These are phyloP conservation scores for Cassiopea xamachana DNA, from an alignment of 30 jellyfish, hydroid and myxozoan genomes.

Conservation along the genomic window DNA sequence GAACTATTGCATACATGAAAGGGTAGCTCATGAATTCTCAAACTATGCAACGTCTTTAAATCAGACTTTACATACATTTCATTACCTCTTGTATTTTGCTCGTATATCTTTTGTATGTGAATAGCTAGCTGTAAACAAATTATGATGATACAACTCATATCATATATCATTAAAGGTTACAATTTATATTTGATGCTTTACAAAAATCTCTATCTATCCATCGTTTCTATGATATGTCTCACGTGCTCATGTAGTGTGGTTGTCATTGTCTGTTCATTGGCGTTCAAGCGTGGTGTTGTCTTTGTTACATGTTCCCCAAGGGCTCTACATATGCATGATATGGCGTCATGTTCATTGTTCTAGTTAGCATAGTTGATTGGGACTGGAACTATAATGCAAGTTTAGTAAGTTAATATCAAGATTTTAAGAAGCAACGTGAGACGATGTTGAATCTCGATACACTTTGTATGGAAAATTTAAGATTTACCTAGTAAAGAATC, in stretches of 20 bases:
- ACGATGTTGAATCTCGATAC: background rate
- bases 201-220: too few species aligned
- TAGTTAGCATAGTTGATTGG: background rate
- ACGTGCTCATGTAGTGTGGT: background rate
- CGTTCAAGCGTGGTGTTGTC: background rate
- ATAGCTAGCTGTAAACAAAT: too few species aligned
- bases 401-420: background rate
- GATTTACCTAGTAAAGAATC: background rate
- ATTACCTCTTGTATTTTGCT: too few species aligned
- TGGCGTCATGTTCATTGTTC: background rate
- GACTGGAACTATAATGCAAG: background rate
- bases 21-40: too few species aligned
- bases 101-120: too few species aligned
- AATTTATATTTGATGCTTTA: too few species aligned
- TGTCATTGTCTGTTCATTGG: background rate
- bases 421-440: background rate
- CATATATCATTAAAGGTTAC: too few species aligned
- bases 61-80: too few species aligned
- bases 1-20: too few species aligned
- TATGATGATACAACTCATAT: too few species aligned
- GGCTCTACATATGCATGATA: background rate
- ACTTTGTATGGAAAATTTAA: background rate
- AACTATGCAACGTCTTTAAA: too few species aligned
- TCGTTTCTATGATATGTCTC: background rate
- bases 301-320: background rate